A percentile compares a stretch with the other conserved stretches of the same genome.
phyloP scores from a whole-genome alignment of 2,797 vertebrate species.

The Gastrophryne carolinensis region DNA sequence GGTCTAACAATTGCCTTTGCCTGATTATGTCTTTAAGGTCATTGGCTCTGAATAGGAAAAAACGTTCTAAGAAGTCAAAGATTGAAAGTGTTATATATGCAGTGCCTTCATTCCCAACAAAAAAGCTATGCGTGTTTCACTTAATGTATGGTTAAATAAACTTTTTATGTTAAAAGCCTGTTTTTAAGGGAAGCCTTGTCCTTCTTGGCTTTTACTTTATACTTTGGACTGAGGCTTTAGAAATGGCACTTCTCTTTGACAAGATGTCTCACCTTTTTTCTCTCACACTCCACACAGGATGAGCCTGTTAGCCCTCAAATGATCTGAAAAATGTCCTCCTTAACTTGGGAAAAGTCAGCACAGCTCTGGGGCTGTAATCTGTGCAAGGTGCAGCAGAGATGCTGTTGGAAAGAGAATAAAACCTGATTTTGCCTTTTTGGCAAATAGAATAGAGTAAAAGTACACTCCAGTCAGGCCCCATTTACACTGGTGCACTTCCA shows the following conservation, averaged over 20 bases:
- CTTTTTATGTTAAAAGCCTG: conserved; percentile 53
- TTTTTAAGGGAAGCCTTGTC: conserved; percentile 56
- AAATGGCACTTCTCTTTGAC: conserved; percentile 58
- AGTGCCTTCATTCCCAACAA: conserved; percentile 56
- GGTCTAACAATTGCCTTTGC: too few relatives aligned
- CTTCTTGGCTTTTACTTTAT: conserved; percentile 59
- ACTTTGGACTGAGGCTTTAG: conserved; percentile 63
- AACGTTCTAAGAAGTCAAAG: conserved; percentile 42
- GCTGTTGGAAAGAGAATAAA: not conserved
- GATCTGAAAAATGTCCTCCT: too few relatives aligned
- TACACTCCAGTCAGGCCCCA: not conserved
- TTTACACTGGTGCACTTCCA: not conserved
- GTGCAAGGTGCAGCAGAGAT: not conserved
- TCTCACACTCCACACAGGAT: not conserved
- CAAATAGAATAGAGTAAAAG: not conserved
- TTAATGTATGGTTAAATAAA: conserved; percentile 66
- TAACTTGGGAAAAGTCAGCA: not conserved
- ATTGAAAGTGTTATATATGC: conserved; percentile 58
- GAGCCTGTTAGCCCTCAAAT: not conserved
- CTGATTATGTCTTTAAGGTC: too few relatives aligned
- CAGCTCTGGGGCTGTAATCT: not conserved
- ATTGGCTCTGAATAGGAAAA: conserved; percentile 39
- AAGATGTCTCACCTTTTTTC: conserved; percentile 5
- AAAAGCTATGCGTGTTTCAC: conserved; percentile 56
- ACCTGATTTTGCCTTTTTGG: not conserved